Base-by-base conservation (phyloP, 1,140 invertebrate species). In the Heliconius melpomene region DNA sequence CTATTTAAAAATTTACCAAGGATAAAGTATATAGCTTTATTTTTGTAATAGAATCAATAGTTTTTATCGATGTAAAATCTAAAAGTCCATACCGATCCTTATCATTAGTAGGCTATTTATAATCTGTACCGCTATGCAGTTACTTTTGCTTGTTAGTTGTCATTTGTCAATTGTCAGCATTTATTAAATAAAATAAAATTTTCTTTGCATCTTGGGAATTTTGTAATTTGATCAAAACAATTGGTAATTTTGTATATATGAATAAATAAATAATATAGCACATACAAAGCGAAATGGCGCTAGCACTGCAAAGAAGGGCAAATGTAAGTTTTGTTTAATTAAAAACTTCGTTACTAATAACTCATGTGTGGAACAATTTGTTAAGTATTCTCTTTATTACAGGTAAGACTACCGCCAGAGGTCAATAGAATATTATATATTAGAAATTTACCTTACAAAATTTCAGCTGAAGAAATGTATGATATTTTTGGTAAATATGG, bases 401-500 rank as follows among this genome's bases (percentile, higher is more conserved):
- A 99, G 98, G 98, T 99, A 52, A 96, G 99, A 83, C 96, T 99
- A 81, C 99, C 99, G 57, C 99, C 99, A 78, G 99, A 99, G 96
- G 99, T 99, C 1, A 99, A 99, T 93, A 96, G 99, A 91, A 98
- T 99, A 75, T 94, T 99, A 20, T 99, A 99, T 89, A 97, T 99
- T 3, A 96, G 99, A 88, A 99, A 99, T 95, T 95, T 99, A 73
- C 99, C 99, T 1, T 99, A 99, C 89, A 99, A 99, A 96, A 99
- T 99, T 77, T 99, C 99, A 75, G 98, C 98, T n/a, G 99, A 99
- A 95, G 99, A 99, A 96, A 99, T 99, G 99, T 99, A 99, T 91
- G 99, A 99, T 95, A 99, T 99, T 84, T 99, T 99, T 96, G 99
- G 99, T 52, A 99, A 99, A 96, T 99, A 99, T 95, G 99, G 99